Base-by-base conservation (phyloP, 1,140 invertebrate genomes). In the Caerostris extrusa region DNA sequence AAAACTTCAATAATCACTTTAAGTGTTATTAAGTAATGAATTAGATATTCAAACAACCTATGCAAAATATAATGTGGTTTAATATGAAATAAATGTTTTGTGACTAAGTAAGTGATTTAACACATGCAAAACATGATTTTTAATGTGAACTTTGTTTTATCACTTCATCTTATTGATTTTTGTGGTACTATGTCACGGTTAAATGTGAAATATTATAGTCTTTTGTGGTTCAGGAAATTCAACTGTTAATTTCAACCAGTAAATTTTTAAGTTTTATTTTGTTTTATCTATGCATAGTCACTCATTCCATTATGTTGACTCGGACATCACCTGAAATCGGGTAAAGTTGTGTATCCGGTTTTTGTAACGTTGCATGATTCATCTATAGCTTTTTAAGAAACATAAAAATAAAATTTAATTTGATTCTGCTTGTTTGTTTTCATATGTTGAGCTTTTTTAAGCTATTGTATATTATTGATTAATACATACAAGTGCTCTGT, bases 341-440 rank as follows among this genome's bases (percentile, higher is more conserved):
- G 64, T 53, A n/a, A 7, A 56, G 55, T 92, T 86, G 10, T 91
- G 77, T 91, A n/a, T 85, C 90, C 58, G 64, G 83, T 93, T 64
- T 53, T 53, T 86, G 83, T 86, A 50, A 93, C 57, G 91, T 93
- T 58, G 88, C 50, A 89, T 86, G 34, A 90, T n/a, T 85, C 90
- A 83, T 91, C 90, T 93, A 64, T 93, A 93, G 91, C 91, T 87
- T 93, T 93, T 93, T 86, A 71, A 86, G 83, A 81, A 60, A 91
- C 12, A 67, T 93, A n/a, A 69, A n/a, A 93, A 93, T 93, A 86
- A 93, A 93, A 19, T 14, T 56, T 67, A 87, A 83, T 83, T 91
- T 83, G 58, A 60, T 67, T 83, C 34, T 64, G 86, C 17, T 88
- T 53, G 12, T 34, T 64, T 64, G 61, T 64, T 64, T 53, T 58